Percentiles rank a stretch among this genome's conserved stretches.
Conservation (phyloP, 2,113 vertebrate species). For the Peromyscus polionotus region DNA sequence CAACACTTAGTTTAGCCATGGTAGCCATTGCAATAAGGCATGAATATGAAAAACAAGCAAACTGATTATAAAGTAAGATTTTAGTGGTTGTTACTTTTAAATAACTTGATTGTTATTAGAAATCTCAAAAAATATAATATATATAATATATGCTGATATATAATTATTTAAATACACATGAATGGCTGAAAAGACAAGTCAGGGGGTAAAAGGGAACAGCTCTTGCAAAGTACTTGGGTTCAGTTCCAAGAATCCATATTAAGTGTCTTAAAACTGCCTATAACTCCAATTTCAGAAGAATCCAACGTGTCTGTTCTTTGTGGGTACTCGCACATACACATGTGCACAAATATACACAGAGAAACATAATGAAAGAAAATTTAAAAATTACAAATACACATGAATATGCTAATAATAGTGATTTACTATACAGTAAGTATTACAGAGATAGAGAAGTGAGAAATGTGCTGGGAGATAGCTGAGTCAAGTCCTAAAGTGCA, state of each 20-base stretch:
- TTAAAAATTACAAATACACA: background rate
- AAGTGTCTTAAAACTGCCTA: background rate
- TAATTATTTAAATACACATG: background rate
- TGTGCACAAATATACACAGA: background rate
- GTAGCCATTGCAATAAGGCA: background rate
- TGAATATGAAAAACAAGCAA: background rate
- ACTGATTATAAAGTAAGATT: background rate
- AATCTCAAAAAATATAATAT: background rate
- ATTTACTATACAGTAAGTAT: background rate
- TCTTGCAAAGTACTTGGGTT: background rate
- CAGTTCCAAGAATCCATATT: background rate
- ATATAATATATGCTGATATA: background rate
- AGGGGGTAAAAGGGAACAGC: background rate
- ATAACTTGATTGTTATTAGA: background rate
- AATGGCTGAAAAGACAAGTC: background rate
- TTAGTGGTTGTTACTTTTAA: background rate
- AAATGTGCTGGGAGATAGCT: background rate
- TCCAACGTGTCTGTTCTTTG: too few species aligned
- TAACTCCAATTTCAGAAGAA: background rate
- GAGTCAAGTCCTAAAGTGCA: background rate
- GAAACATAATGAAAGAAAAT: background rate
- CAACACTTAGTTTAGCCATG: background rate
- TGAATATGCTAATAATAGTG: background rate
- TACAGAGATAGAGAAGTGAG: background rate
- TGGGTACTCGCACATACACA: background rate